Evolutionary conservation across 2,888 invertebrate genomes (phyloP).

Genomic region (Hedya salicella): DNA sequence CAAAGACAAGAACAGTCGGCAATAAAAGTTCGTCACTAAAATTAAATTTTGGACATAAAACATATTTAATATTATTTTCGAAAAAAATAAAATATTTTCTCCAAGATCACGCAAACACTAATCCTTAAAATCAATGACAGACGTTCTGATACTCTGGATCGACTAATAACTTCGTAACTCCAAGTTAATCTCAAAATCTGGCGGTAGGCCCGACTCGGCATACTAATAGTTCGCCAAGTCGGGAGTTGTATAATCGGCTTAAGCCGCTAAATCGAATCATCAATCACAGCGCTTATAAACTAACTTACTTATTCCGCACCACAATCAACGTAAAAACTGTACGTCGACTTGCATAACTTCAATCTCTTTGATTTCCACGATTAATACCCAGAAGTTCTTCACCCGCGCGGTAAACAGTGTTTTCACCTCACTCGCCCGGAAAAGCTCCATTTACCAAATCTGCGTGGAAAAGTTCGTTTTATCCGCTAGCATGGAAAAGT

Average conservation of each 20-base stretch:
- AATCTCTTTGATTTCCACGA: not conserved
- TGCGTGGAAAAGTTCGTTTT: too few relatives aligned
- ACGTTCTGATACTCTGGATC: not conserved
- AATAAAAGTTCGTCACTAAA: too few relatives aligned
- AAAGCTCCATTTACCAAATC: too few relatives aligned
- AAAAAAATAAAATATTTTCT: too few relatives aligned
- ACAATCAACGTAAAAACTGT: slow-evolving; percentile 9
- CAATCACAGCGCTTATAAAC: slow-evolving; percentile 43
- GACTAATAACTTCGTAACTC: slow-evolving; percentile 4
- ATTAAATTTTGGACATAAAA: too few relatives aligned
- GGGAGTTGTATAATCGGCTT: slow-evolving; percentile 31
- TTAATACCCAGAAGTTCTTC: too few relatives aligned
- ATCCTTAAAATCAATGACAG: not conserved
- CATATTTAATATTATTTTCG: too few relatives aligned
- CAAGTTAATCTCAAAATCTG: slow-evolving; percentile 19
- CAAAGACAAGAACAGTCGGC: too few relatives aligned
- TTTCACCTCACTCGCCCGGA: too few relatives aligned
- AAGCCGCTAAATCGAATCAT: slow-evolving; percentile 41
- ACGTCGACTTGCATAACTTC: not conserved
- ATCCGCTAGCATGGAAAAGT: too few relatives aligned
- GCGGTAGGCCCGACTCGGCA: slow-evolving; percentile 15
- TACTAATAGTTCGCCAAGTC: slow-evolving; percentile 31
- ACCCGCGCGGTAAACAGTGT: too few relatives aligned
- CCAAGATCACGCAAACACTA: not conserved
- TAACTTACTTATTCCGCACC: slow-evolving; percentile 13